phyloP scores from a whole-genome alignment of 2,113 vertebrate species.

The Corythornis vintsioides region DNA sequence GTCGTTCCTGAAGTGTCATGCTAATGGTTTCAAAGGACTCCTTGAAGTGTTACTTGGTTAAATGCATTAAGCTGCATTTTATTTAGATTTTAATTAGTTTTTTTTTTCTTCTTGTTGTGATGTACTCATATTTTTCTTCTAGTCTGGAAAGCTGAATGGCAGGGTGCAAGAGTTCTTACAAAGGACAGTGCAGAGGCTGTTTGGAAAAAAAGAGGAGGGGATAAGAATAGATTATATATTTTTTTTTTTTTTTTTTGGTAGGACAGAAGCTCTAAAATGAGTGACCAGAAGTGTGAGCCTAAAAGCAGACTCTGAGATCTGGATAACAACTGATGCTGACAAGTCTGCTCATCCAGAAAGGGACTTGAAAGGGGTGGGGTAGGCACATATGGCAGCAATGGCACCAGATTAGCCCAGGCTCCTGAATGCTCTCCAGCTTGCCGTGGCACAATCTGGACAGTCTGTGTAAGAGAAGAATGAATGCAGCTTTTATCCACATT shows the following conservation, averaged over 20 bases:
- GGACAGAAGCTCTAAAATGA: background rate
- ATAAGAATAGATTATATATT: background rate
- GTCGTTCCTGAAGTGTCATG: background rate
- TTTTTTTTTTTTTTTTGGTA: background rate
- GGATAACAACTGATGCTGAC: background rate
- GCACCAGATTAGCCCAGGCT: no score
- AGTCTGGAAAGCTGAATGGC: background rate
- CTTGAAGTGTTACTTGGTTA: background rate
- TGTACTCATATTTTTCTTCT: background rate
- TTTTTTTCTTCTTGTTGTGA: background rate
- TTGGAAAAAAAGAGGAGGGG: background rate
- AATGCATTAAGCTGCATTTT: rapidly evolving
- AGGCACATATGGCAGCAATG: background rate
- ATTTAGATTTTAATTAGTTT: background rate
- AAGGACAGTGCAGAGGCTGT: background rate
- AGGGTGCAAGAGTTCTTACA: background rate
- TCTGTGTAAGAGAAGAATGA: background rate
- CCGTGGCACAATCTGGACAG: background rate
- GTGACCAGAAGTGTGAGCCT: background rate
- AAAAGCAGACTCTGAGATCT: background rate
- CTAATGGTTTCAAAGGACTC: background rate
- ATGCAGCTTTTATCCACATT: background rate
- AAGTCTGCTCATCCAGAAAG: background rate
- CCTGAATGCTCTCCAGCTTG: background rate
- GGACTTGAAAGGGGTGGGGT: background rate